Evolutionary conservation across 2,797 vertebrate genomes (phyloP), one percentile per base, ranked within the genome.

Genomic region (Salarias fasciatus): DNA sequence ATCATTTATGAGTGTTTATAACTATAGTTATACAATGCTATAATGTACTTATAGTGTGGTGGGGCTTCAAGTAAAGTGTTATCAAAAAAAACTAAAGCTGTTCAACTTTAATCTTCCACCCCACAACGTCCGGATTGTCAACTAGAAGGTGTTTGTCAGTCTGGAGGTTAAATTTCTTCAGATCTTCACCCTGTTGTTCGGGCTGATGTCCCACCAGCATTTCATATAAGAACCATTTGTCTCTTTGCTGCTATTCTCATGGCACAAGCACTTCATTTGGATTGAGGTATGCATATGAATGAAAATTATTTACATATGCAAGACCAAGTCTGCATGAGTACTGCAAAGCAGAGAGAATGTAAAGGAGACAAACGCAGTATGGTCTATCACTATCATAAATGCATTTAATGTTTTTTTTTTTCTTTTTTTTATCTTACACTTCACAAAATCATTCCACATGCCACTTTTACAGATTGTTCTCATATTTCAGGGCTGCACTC

Each of bases 231-330:
- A 40, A 52, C 30, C 7, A 11, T 42, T 49, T 59, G 41, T 44
- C 41, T 69, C 71, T 65, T 46, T 61, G 33, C 15, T 37, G 33
- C 15, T 37, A 24, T 56, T 31, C 13, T 47, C 42, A 58, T 47
- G 67, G 49, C 37, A 12, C 48, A 63, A 49, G 52, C 41, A 14
- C 47, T 69, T 69, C 62, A 82, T 41, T 55, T 33, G 13, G 11
- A 48, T 40, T 31, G 8, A 49, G 61, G 48, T 66, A 58, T 63
- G 75, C 56, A 79, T 75, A 70, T 58, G 75, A 53, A 70, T 59
- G 1, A 47, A 56, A 49, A 42, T 74, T 6, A 86, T 89, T 87
- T 84, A 54, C 72, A 80, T 81, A 77, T 62, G 37, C 77, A 72
- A 68, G 24, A 3, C 18, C 24, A 24, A 51, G 48, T 55, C 40